Evolutionary conservation across 2,888 invertebrate species (phyloP).

Genomic region (Junonia oenone): DNA sequence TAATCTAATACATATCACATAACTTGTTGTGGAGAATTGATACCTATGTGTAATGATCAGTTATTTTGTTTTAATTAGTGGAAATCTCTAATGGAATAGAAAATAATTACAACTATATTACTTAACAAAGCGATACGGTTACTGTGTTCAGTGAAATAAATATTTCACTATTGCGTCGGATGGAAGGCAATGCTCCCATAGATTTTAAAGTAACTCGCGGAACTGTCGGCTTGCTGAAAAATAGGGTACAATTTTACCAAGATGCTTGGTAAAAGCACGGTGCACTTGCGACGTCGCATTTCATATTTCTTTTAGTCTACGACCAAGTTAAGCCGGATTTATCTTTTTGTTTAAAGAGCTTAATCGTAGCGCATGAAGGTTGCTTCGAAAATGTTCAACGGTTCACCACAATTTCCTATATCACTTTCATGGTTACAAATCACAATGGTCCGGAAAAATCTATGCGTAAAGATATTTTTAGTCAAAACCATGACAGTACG

Average conservation of each 20-base stretch:
- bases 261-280: conserved; percentile 12
- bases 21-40: too few species aligned
- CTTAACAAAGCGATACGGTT: neutral
- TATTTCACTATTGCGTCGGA: conserved; percentile 2
- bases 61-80: neutral
- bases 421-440: too few species aligned
- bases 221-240: conserved; percentile 17
- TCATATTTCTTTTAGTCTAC: conserved; percentile 13
- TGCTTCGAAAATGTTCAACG: neutral
- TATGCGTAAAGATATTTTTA: too few species aligned
- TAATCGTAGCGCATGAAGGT: neutral
- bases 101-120: neutral
- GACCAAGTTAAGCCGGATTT: conserved; percentile 19
- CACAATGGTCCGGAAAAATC: too few species aligned
- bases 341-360: conserved; percentile 14
- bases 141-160: conserved; percentile 6
- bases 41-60: too few species aligned
- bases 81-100: neutral
- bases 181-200: conserved; percentile 12
- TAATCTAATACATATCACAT: too few species aligned
- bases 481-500: neutral
- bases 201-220: conserved; percentile 19
- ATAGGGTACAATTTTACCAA: conserved; percentile 14
- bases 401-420: too few species aligned
- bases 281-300: conserved; percentile 18